Base-by-base conservation (phyloP, 2,113 vertebrate species). In the Psilopogon haemacephalus region DNA sequence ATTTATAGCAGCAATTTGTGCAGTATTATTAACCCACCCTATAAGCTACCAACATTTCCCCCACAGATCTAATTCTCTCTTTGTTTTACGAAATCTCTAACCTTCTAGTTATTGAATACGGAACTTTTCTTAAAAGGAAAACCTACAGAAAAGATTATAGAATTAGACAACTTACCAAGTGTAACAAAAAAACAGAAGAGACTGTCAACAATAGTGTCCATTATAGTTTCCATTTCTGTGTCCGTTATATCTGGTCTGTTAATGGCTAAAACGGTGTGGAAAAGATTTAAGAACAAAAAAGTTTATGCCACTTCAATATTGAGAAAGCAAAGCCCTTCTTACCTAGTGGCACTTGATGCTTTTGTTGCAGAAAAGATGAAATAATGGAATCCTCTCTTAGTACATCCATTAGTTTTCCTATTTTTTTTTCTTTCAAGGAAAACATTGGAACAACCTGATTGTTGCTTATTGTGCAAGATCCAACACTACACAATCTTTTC, bases 101-200 rank as follows among this genome's bases (percentile, higher is more conserved):
- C 55, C 8, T 63, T 88, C 27, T 21, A 46, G 8, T 50, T 46
- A 55, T 2, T 70, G 88, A 89, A 42, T 32, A 88, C 13, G 11
- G 35, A 63, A 71, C 48, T 84, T 71, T 63, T 64, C 60, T 75
- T 75, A 62, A 26, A 89, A 86, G 10, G 44, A 87, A 90, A 55
- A 59, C 46, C 59, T 35, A 85, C 0, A 9, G 30, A 88, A 92
- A 94, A 84, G 2, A 77, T 5, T 6, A 35, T 58, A 52, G 62
- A 81, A 82, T 68, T 79, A 84, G 62, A 70, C 90, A 74, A 97
- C 98, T 98, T 98, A 99, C 99, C 99, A 42, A 99, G 97, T 65
- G 99, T 99, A 96, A 99, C 99, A 96, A 99, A 99, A 97, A 99
- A 99, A 92, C 99, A 99, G 97, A 99, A 99, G 67, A 99, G 98